phyloP scores from a whole-genome alignment of 2,888 invertebrate genomes.

The Pediacus dermestoides region DNA sequence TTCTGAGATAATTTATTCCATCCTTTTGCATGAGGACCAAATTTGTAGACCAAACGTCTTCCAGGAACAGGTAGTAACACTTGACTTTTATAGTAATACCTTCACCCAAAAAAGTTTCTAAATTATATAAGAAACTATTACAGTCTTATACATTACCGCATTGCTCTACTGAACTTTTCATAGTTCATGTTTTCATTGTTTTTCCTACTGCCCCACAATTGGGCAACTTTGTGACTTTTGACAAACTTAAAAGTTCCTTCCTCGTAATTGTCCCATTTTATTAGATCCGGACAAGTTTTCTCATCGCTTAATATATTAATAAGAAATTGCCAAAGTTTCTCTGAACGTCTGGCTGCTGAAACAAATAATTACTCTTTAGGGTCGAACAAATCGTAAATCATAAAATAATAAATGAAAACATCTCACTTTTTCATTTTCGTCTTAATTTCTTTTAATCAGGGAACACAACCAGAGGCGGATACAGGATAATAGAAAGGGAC shows the following conservation, averaged over 20 bases:
- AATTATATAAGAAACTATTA: too few relatives aligned
- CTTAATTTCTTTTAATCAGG: too few relatives aligned
- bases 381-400: too few relatives aligned
- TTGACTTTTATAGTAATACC: slow-evolving; percentile 77
- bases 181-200: slow-evolving; percentile 88
- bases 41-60: slow-evolving; percentile 74
- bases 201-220: slow-evolving; percentile 82
- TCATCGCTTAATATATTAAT: slow-evolving; percentile 74
- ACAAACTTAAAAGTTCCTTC: slow-evolving; percentile 85
- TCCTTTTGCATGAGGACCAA: slow-evolving; percentile 75
- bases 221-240: slow-evolving; percentile 80
- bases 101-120: slow-evolving; percentile 36
- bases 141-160: slow-evolving; percentile 69
- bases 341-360: slow-evolving; percentile 23
- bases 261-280: slow-evolving; percentile 83
- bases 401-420: too few relatives aligned
- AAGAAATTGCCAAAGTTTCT: slow-evolving; percentile 78
- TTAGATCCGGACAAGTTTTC: slow-evolving; percentile 73
- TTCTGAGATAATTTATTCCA: too few relatives aligned
- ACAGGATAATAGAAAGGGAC: too few relatives aligned
- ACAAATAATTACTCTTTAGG: too few relatives aligned
- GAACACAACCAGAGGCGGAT: too few relatives aligned
- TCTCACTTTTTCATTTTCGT: too few relatives aligned
- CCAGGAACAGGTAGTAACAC: slow-evolving; percentile 74
- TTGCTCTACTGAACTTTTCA: slow-evolving; percentile 86